Base-by-base conservation (phyloP, 2,888 invertebrate genomes). In the Belgica antarctica region DNA sequence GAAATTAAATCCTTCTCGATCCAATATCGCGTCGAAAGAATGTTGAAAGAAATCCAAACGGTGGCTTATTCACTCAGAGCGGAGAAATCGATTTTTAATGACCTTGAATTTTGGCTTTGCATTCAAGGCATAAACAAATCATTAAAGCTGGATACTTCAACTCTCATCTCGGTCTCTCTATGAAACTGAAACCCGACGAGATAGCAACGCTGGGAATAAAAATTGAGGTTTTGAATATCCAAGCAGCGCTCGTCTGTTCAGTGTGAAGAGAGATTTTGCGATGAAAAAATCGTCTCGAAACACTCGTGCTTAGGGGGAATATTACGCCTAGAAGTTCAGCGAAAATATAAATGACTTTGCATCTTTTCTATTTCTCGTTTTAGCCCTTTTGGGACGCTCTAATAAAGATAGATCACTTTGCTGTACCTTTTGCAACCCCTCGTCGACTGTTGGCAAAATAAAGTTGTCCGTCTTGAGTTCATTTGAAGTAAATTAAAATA, bases 401-500 rank as follows among this genome's bases (percentile, higher is more conserved):
- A 66, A 66, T 66, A 66, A 66, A 66, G 65, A 66, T 66, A 36
- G 65, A 66, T 66, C 24, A 19, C 46, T 12, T 17, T 4, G 17
- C 15, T 7, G 17, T 52, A 52, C 52, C 52, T 52, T 52, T 19
- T 7, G 10, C 15, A 3, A 41, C 41, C 41, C 34, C 15, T 12
- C 7, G 15, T 41, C 15, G 41, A n/a, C 15, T 41, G 41, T 41
- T 41, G 41, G 41, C 41, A 3, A 52, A 52, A 52, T 52, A 52
- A 12, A 52, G 52, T 22, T 12, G 19, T 52, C 52, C 22, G 17
- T 52, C 8, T 52, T 5, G 12, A 12, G 52, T 52, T 52, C 19
- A 52, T 7, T 52, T 52, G 61, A 61, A 28, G 27, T 61, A 61
- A 61, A 27, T 27, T 61, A 61, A 61, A 61, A 10, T n/a, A 4